phyloP scores from a whole-genome alignment of 1,140 invertebrate species.

The Caenorhabditis inopinata region DNA sequence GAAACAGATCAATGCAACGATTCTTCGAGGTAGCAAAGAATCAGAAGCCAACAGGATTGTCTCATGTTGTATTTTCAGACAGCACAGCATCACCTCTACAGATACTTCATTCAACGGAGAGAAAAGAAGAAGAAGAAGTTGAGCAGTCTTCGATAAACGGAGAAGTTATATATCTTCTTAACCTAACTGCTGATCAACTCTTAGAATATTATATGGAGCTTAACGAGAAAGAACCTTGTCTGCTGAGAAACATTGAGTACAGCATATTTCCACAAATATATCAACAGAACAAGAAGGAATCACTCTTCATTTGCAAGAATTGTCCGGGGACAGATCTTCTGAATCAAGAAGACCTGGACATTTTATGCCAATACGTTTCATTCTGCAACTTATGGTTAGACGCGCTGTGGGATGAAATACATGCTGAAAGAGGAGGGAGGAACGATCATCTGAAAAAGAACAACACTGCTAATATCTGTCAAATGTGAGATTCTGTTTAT shows the following conservation, averaged over 20 bases:
- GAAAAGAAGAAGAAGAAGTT: neutral
- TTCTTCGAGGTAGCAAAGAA: neutral
- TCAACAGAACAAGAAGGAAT: neutral
- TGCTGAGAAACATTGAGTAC: neutral
- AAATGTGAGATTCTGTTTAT: too few species aligned
- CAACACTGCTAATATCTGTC: too few species aligned
- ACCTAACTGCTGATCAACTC: neutral
- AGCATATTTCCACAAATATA: neutral
- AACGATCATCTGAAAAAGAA: too few species aligned
- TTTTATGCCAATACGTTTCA: neutral
- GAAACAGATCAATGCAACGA: neutral
- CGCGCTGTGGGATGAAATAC: neutral
- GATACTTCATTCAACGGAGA: neutral
- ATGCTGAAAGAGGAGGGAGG: neutral
- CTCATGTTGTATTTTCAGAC: neutral
- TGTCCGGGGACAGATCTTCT: slow-evolving; percentile 3
- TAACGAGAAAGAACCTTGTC: neutral
- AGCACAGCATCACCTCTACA: neutral
- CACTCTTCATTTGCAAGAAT: neutral
- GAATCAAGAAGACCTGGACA: neutral
- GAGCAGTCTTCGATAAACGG: neutral
- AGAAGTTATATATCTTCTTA: neutral
- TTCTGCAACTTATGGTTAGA: neutral
- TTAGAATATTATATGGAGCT: neutral
- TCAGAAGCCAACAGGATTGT: neutral